Evolutionary conservation across 2,113 vertebrate species (phyloP), one percentile per base, ranked within the genome.

Genomic region (Thinocorus orbignyianus): DNA sequence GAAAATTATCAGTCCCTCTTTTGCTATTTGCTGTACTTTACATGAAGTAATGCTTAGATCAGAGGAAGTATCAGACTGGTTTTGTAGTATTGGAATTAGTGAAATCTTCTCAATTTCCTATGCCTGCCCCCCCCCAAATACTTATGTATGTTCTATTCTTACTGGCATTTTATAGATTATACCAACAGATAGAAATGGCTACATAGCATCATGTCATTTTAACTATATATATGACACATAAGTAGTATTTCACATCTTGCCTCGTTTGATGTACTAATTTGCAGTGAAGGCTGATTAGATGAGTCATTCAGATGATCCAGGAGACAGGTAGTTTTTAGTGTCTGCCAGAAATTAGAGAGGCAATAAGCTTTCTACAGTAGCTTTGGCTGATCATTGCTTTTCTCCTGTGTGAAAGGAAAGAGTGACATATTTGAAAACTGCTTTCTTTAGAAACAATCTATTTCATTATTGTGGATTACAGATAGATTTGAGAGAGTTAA

Each of bases 401-500:
- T 95, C 71, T 96, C 89, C 84, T 74, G 60, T 85, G 71, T 94
- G 84, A 96, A 98, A 94, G 66, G 46, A 88, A 81, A 94, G 89
- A 87, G 54, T 85, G 96, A 70, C 58, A 48, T 92, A 90, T 49
- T 64, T 96, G 94, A 95, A 94, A 92, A 94, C 35, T 69, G 2
- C 60, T 96, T 96, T 96, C 77, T 93, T 96, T 72, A 89, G 88
- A 97, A 83, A 78, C 28, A 33, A 81, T 92, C 33, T 91, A 93
- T 96, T 81, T 85, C 85, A 4, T 78, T 55, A 44, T 2, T 80
- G 41, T 57, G 55, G 57, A 51, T 80, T 80, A 84, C 23, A 83
- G 49, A 88, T 89, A 95, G 87, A 93, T 95, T 94, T 94, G 94
- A 77, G 89, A 96, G 86, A 92, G 65, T 93, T 90, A 82, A 93